These are phyloP conservation scores for Eumaeus atala DNA, from an alignment of 1,140 invertebrate genomes.

Conservation along the genomic window DNA sequence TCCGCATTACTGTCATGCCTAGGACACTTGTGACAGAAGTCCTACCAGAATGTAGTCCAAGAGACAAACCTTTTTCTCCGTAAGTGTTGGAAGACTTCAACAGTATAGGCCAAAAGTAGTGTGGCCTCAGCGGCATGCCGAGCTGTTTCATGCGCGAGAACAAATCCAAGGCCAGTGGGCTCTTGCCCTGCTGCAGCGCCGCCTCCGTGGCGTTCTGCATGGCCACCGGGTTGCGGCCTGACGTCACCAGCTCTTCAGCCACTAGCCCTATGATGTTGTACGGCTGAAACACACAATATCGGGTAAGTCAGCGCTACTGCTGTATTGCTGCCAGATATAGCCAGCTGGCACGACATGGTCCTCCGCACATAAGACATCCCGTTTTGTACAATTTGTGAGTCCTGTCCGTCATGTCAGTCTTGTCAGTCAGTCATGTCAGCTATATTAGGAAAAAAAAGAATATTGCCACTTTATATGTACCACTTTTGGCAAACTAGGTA, in stretches of 20 bases:
- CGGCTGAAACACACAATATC: conserved; percentile 59
- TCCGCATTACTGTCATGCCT: too few species aligned
- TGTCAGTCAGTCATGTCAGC: too few species aligned
- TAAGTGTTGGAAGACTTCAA: conserved; percentile 48
- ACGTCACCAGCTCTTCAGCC: conserved; percentile 52
- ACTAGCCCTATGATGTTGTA: conserved; percentile 47
- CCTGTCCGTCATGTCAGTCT: too few species aligned
- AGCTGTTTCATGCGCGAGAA: conserved; percentile 70
- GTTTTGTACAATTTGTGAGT: too few species aligned
- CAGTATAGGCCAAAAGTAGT: conserved; percentile 77
- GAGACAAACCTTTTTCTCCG: conserved; percentile 60
- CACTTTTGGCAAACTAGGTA: too few species aligned
- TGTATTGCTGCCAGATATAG: too few species aligned
- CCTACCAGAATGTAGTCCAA: neutral
- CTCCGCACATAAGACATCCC: too few species aligned
- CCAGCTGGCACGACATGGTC: too few species aligned
- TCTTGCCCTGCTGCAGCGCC: conserved; percentile 50
- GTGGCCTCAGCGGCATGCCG: conserved; percentile 62
- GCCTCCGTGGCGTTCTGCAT: conserved; percentile 56
- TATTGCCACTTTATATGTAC: too few species aligned
- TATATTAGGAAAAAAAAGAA: too few species aligned
- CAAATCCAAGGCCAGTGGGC: conserved; percentile 58
- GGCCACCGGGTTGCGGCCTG: conserved; percentile 51
- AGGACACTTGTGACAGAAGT: too few species aligned
- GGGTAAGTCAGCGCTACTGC: too few species aligned